Percentiles rank a stretch among this genome's conserved stretches.
Evolutionary conservation across 1,140 invertebrate genomes (phyloP).

Genomic region (Plodia interpunctella): DNA sequence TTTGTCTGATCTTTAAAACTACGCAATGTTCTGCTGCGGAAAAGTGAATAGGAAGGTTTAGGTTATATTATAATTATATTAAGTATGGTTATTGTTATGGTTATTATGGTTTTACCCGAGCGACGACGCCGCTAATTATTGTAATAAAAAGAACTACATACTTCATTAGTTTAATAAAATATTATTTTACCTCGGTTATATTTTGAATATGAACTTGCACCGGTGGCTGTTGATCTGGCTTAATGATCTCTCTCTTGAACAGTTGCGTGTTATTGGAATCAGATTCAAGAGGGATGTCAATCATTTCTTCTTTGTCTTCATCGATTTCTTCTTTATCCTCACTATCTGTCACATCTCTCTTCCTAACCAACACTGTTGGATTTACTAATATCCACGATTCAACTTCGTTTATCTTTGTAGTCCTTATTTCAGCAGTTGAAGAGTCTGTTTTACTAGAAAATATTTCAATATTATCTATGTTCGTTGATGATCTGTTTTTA

Average conservation of each 20-base stretch:
- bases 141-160: no score
- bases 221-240: slow-evolving; percentile 67
- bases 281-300: slow-evolving; percentile 60
- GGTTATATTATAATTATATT: no score
- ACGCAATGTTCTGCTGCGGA: no score
- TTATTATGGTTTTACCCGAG: no score
- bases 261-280: slow-evolving; percentile 56
- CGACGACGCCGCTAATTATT: no score
- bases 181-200: slow-evolving; percentile 63
- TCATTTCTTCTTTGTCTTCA: slow-evolving; percentile 45
- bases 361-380: slow-evolving; percentile 47
- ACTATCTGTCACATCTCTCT: slow-evolving; percentile 45
- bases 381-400: slow-evolving; percentile 60
- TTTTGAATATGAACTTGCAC: slow-evolving; percentile 74
- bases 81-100: no score
- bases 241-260: slow-evolving; percentile 70
- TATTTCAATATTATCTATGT: slow-evolving; percentile 23
- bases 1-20: no score
- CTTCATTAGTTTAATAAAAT: not conserved
- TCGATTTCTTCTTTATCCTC: slow-evolving; percentile 31
- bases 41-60: no score
- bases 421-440: slow-evolving; percentile 34
- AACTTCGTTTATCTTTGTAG: slow-evolving; percentile 43
- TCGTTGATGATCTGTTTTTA: slow-evolving; percentile 5
- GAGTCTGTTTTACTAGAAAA: slow-evolving; percentile 18